Percentiles rank a stretch among this genome's conserved stretches.
phyloP scores from a whole-genome alignment of 2,113 vertebrate species.

The Cynocephalus volans region DNA sequence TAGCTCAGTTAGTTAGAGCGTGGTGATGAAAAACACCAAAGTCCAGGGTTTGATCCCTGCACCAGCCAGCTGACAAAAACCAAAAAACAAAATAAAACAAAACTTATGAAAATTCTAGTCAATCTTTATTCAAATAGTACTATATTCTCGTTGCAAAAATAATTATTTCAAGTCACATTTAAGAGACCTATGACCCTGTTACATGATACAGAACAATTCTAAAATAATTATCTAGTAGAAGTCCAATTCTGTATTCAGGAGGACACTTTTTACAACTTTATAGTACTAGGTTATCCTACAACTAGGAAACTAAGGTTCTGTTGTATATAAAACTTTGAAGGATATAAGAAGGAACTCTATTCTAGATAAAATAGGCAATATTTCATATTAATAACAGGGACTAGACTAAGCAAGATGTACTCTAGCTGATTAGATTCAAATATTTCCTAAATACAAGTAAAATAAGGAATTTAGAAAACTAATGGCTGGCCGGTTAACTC shows the following conservation, averaged over 20 bases:
- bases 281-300: background rate
- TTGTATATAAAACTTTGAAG: background rate
- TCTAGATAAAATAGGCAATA: slow-evolving; percentile 10
- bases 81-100: no score
- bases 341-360: background rate
- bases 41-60: no score
- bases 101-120: slow-evolving; percentile 33
- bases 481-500: no score
- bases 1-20: no score
- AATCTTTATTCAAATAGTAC: slow-evolving; percentile 61
- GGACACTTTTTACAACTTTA: background rate
- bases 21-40: no score
- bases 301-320: background rate
- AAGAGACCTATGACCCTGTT: background rate
- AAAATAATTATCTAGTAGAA: slow-evolving; percentile 39
- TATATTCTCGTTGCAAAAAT: slow-evolving; percentile 29
- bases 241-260: background rate
- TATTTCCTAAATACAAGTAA: slow-evolving; percentile 50
- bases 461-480: slow-evolving; percentile 54
- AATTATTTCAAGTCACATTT: slow-evolving; percentile 59
- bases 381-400: slow-evolving; percentile 37
- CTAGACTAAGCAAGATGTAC: background rate
- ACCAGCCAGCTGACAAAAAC: no score
- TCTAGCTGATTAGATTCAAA: slow-evolving; percentile 19
- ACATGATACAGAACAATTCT: slow-evolving; percentile 16